Evolutionary conservation across 1,140 invertebrate genomes (phyloP).

Genomic region (Saccostrea cuccullata): DNA sequence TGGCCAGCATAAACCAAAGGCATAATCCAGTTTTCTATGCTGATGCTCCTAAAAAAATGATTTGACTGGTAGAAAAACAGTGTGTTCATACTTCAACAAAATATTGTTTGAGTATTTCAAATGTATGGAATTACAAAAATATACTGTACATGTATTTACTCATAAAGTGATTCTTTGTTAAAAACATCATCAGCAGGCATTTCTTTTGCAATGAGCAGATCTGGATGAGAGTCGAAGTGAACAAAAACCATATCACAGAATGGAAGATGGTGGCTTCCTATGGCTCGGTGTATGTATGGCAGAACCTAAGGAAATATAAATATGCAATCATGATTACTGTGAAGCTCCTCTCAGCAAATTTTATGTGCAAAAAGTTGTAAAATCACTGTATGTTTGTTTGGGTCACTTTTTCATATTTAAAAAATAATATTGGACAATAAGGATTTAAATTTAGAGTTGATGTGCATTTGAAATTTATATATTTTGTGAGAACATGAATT

Average conservation of each 20-base stretch:
- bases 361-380: no score
- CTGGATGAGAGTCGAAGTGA: conserved; percentile 95
- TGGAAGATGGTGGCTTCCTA: conserved; percentile 90
- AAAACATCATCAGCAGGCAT: conserved; percentile 86
- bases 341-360: no score
- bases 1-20: conserved; percentile 92
- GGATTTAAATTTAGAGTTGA: no score
- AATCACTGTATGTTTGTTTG: no score
- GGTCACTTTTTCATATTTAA: no score
- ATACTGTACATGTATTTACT: conserved; percentile 64
- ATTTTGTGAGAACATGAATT: no score
- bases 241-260: conserved; percentile 86
- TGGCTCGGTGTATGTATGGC: conserved; percentile 86
- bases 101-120: no score
- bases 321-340: no score
- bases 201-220: conserved; percentile 89
- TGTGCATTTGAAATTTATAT: no score
- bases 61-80: not conserved
- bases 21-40: conserved; percentile 96
- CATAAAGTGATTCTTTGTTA: conserved; percentile 82
- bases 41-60: conserved; percentile 76
- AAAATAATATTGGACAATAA: no score
- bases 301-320: conserved; percentile 78
- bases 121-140: not conserved
- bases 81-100: no score